A percentile compares a stretch with the other conserved stretches of the same genome.
These are phyloP conservation scores for Theristicus caerulescens DNA, from an alignment of 2,113 vertebrate species.

Conservation along the genomic window DNA sequence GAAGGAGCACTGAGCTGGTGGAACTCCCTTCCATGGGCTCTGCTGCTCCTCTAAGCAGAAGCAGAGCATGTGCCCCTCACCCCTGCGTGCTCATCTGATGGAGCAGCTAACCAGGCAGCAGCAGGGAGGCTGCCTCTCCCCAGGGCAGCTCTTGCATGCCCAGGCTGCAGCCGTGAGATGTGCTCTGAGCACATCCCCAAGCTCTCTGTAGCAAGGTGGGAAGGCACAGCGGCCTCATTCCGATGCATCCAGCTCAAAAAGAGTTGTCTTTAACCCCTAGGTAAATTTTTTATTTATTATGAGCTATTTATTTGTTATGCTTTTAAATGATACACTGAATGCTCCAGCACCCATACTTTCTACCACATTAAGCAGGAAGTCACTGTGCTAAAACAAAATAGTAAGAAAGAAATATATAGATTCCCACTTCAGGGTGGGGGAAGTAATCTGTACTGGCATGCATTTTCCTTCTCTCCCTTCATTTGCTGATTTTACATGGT, in stretches of 20 bases:
- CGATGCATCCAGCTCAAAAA: background rate
- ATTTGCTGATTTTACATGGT: background rate
- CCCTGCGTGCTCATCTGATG: accelerated
- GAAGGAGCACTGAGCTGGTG: background rate
- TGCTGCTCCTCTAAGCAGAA: background rate
- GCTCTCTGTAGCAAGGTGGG: background rate
- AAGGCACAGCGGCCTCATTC: background rate
- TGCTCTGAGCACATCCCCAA: background rate
- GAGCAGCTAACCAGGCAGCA: background rate
- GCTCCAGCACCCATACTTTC: background rate
- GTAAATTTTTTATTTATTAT: background rate
- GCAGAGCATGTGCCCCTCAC: background rate
- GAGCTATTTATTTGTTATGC: background rate
- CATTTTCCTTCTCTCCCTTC: background rate
- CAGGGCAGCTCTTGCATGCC: background rate
- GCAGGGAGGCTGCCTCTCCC: background rate
- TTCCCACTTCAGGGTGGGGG: background rate
- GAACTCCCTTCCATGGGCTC: background rate
- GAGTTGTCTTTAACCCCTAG: background rate
- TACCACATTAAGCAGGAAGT: background rate
- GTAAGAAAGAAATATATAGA: background rate
- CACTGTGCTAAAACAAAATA: background rate
- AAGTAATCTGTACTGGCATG: background rate
- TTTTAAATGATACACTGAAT: background rate
- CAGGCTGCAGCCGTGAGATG: background rate